phyloP scores from a whole-genome alignment of 2,888 invertebrate species.

The Hyposoter dolosus region DNA sequence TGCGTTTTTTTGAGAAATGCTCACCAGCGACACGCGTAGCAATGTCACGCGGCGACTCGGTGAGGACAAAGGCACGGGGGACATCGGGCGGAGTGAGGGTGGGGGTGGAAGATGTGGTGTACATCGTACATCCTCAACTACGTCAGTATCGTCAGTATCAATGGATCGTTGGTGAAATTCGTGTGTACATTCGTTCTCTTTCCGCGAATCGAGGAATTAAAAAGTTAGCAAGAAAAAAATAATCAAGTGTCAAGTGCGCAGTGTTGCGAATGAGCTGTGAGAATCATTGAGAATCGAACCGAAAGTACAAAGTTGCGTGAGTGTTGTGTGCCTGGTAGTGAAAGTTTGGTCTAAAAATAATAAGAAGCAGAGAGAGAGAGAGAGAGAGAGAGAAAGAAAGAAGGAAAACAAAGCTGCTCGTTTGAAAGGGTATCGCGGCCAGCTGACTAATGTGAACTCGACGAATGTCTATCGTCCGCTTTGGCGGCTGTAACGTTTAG shows the following conservation, averaged over 20 bases:
- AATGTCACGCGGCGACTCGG: neutral
- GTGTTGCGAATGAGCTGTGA: neutral
- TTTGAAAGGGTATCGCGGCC: slow-evolving; percentile 11
- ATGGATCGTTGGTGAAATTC: slow-evolving; percentile 1
- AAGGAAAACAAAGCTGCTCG: neutral
- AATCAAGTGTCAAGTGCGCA: neutral
- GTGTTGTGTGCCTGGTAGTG: neutral
- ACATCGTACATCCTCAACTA: neutral
- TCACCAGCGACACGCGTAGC: neutral
- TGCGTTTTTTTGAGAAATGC: neutral
- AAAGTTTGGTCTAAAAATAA: slow-evolving; percentile 4
- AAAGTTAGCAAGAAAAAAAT: neutral
- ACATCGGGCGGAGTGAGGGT: neutral
- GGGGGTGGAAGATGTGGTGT: neutral
- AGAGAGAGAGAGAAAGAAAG: neutral
- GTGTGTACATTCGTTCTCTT: neutral
- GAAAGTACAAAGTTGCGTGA: neutral
- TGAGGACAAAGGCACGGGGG: neutral
- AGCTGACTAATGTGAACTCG: slow-evolving; percentile 65
- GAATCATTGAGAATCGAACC: neutral
- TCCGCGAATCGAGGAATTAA: neutral
- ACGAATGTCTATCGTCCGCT: slow-evolving; percentile 49
- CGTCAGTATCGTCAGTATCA: slow-evolving; percentile 2
- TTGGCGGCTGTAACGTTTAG: slow-evolving; percentile 48
- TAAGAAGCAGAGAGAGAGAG: neutral